Percentiles rank a stretch among this genome's conserved stretches.
Evolutionary conservation across 2,113 vertebrate species (phyloP).

Genomic region (Antechinus stuartii): DNA sequence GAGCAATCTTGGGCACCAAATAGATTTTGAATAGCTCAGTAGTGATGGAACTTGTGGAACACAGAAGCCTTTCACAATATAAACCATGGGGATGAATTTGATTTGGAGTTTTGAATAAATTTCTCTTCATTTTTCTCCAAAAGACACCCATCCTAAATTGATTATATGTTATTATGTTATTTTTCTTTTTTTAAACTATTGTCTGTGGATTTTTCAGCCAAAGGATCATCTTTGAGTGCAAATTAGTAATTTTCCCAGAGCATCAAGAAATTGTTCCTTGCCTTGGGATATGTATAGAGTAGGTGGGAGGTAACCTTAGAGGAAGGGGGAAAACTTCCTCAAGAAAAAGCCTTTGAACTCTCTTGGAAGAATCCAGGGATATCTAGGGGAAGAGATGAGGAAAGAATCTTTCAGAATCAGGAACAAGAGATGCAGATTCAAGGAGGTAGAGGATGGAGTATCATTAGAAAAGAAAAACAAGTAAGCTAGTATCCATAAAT

Average conservation of each 20-base stretch:
- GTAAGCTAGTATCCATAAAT: not conserved
- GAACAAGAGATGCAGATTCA: not conserved
- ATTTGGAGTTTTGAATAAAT: not conserved
- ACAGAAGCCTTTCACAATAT: not conserved
- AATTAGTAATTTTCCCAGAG: not conserved
- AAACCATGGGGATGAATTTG: not conserved
- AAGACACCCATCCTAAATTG: not conserved
- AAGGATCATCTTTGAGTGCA: not conserved
- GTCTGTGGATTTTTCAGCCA: not conserved
- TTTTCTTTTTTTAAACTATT: not conserved
- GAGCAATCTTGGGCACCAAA: not conserved
- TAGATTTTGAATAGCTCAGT: not conserved
- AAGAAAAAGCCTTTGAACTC: not conserved
- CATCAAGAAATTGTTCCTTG: not conserved
- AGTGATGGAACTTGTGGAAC: not conserved
- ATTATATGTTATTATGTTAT: not conserved
- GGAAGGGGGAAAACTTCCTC: not conserved
- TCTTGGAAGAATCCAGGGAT: not conserved
- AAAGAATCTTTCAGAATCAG: not conserved
- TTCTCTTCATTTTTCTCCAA: not conserved
- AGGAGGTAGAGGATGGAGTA: not conserved
- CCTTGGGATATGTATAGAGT: not conserved
- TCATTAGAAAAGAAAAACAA: not conserved
- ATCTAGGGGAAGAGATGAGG: too few species aligned
- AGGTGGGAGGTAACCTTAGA: too few species aligned